Evolutionary conservation across 2,113 vertebrate species (phyloP), one percentile per base, ranked within the genome.

Genomic region (Cebidichthys violaceus): DNA sequence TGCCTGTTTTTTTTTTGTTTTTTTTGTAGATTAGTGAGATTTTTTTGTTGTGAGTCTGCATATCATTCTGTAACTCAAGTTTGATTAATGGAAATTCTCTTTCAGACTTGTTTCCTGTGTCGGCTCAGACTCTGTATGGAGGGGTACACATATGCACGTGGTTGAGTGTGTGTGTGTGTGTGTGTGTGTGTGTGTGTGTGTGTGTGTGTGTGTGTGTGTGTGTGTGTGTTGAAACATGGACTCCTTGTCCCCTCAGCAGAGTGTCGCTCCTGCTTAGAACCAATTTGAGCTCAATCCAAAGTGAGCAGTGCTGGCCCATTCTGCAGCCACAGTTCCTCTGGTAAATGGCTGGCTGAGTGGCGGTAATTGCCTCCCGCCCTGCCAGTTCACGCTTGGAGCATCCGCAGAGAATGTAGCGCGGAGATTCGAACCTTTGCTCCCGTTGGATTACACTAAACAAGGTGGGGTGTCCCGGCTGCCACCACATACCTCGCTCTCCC

Each of bases 321-420:
- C 84, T 70, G 70, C 71, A 81, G 83, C 88, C 80, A 81, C 77
- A 73, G 82, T 89, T 88, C 76, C 86, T 90, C 74, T 83, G 66
- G 71, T 93, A 90, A 91, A 91, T 83, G 90, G 81, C 85, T 75
- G 81, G 85, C 83, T 91, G 89, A 93, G 92, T 92, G 89, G 90
- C 87, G 59, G 88, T 92, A 92, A 94, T 93, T 93, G 92, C 89
- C 88, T 92, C 81, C 72, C 77, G 24, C 75, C 76, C 77, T 83
- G 81, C 91, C 88, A 90, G 85, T 84, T 89, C 78, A 84, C 24
- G 65, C 88, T 85, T 77, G 65, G 72, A 88, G 76, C 86, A 82
- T 85, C 85, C 59, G 13, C 61, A 61, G 55, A 78, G 68, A 78
- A 90, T 71, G 37, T 45, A 55, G 52, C 27, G 37, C 69, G 61